These are phyloP conservation scores for Enteromius treurensis DNA, from an alignment of 2,797 vertebrate species.

Conservation along the genomic window DNA sequence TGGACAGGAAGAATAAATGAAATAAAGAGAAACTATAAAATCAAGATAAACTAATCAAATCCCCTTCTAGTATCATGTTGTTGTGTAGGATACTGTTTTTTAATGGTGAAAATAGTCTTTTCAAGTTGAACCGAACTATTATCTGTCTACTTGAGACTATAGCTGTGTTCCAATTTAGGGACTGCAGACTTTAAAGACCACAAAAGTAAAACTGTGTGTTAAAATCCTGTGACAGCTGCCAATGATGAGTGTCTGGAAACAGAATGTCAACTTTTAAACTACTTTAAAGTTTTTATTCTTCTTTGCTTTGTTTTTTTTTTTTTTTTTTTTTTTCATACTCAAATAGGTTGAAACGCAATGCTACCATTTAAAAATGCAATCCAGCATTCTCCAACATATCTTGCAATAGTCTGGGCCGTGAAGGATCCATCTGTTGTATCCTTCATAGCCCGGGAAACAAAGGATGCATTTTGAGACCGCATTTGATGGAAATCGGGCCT, in stretches of 20 bases:
- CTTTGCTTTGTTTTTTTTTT: too few relatives aligned
- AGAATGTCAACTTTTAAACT: background rate
- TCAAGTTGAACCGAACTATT: background rate
- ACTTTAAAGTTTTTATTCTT: too few relatives aligned
- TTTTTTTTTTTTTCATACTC: background rate
- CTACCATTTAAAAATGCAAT: background rate
- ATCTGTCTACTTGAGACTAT: too few relatives aligned
- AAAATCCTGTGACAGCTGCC: background rate
- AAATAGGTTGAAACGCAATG: background rate
- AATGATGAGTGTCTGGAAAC: background rate
- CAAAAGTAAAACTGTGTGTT: background rate
- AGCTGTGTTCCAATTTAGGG: too few relatives aligned
- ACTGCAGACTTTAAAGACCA: background rate
- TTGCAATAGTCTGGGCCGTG: background rate
- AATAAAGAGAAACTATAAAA: background rate
- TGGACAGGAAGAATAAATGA: background rate
- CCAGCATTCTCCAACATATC: background rate
- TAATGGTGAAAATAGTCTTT: constrained; percentile 10
- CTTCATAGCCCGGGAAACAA: background rate
- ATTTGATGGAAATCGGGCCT: background rate
- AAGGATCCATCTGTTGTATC: background rate
- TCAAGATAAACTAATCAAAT: too few relatives aligned
- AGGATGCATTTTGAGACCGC: background rate
- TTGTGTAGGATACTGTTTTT: background rate
- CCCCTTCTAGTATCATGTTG: background rate